Percentiles rank a stretch among this genome's conserved stretches.
These are phyloP conservation scores for Halesus radiatus DNA, from an alignment of 1,140 invertebrate species.

Conservation along the genomic window DNA sequence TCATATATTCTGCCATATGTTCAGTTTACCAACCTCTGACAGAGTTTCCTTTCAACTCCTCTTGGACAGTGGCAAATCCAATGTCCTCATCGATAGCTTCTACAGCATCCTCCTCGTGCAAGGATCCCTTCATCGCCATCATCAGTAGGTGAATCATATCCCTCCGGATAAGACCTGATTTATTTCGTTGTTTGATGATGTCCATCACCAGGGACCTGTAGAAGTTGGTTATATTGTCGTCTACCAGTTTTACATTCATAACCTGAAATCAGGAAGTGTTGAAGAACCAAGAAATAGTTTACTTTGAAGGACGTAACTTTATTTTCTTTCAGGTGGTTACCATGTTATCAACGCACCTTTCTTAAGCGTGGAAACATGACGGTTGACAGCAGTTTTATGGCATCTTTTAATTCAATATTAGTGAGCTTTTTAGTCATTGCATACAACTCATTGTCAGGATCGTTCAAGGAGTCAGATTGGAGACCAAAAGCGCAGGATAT, in stretches of 20 bases:
- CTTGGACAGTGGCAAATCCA: constrained; percentile 22
- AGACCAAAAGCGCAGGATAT: constrained; percentile 64
- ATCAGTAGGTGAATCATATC: constrained; percentile 47
- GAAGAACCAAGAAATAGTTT: too few species aligned
- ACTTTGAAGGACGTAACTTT: too few species aligned
- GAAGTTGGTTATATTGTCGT: background rate
- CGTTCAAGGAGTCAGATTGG: constrained; percentile 57
- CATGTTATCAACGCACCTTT: too few species aligned
- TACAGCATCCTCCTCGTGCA: constrained; percentile 36
- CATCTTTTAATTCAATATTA: background rate
- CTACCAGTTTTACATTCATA: too few species aligned
- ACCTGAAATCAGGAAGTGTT: too few species aligned
- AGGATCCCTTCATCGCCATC: constrained; percentile 39
- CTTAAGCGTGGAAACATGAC: too few species aligned
- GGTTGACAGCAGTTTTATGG: too few species aligned
- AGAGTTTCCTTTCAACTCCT: background rate
- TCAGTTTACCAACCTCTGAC: too few species aligned
- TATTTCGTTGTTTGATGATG: constrained; percentile 12
- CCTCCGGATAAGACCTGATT: background rate
- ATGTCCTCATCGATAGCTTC: background rate
- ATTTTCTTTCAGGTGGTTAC: too few species aligned
- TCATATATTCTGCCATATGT: too few species aligned
- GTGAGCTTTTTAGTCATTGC: constrained; percentile 6
- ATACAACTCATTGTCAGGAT: constrained; percentile 60
- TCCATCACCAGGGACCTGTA: constrained; percentile 20